Percentiles rank a stretch among this genome's conserved stretches.
These are phyloP conservation scores for Rhizoglyphus robini DNA, from an alignment of 1,140 invertebrate genomes.

Conservation along the genomic window DNA sequence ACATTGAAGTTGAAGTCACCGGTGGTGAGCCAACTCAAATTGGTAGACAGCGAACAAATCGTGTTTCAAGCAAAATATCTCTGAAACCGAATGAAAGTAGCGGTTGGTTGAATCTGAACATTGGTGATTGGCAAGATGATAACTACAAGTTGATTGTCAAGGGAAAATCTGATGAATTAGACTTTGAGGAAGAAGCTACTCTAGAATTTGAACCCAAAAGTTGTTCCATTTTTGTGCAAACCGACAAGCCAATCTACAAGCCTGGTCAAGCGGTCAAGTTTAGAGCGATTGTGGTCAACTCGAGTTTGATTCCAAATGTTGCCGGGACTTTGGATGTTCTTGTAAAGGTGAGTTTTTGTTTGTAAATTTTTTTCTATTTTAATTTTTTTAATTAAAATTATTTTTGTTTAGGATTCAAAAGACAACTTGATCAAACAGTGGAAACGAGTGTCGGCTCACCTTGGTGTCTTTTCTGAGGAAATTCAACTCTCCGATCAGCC, in stretches of 20 bases:
- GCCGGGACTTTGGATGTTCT: slow-evolving; percentile 45
- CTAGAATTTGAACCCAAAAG: slow-evolving; percentile 67
- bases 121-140: slow-evolving; percentile 56
- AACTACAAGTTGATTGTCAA: slow-evolving; percentile 60
- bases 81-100: slow-evolving; percentile 25
- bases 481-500: too few relatives aligned
- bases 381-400: too few relatives aligned
- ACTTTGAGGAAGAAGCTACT: slow-evolving; percentile 45
- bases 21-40: too few relatives aligned
- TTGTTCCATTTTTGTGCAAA: slow-evolving; percentile 78
- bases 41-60: too few relatives aligned
- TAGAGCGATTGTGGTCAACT: slow-evolving; percentile 64
- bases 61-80: slow-evolving; percentile 22
- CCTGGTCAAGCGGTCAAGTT: too few relatives aligned
- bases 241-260: too few relatives aligned
- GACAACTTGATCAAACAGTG: too few relatives aligned
- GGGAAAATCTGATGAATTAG: too few relatives aligned
- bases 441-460: slow-evolving; percentile 43
- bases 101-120: slow-evolving; percentile 36
- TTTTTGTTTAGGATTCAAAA: slow-evolving; percentile 48
- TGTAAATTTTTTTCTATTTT: too few relatives aligned
- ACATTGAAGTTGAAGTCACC: slow-evolving; percentile 49
- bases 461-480: too few relatives aligned
- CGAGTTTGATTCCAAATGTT: slow-evolving; percentile 51
- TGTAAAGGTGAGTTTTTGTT: slow-evolving; percentile 39